Evolutionary conservation across 2,888 invertebrate genomes (phyloP).

Genomic region (Drosophila putrida): DNA sequence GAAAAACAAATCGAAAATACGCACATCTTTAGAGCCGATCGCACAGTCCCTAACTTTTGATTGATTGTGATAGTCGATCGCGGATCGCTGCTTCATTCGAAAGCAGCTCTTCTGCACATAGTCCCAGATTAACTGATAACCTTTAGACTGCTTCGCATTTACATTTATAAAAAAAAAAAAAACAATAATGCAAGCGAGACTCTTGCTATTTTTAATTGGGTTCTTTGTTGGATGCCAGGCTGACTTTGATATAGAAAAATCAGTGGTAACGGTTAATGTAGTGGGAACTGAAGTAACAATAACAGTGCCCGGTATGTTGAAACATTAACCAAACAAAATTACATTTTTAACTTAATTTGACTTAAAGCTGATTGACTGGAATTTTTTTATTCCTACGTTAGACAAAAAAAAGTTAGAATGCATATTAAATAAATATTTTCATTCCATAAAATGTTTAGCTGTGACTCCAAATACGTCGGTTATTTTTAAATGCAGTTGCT

Average conservation of each 20-base stretch:
- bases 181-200: conserved; percentile 1
- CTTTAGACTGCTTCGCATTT: neutral
- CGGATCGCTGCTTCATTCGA: neutral
- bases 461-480: too few relatives aligned
- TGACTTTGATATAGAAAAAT: neutral
- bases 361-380: too few relatives aligned
- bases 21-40: neutral
- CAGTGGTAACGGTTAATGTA: neutral
- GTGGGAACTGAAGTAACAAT: neutral
- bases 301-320: conserved; percentile 7
- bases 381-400: neutral
- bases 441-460: too few relatives aligned
- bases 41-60: neutral
- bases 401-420: too few relatives aligned
- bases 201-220: conserved; percentile 4
- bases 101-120: neutral
- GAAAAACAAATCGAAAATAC: neutral
- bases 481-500: too few relatives aligned
- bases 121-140: conserved; percentile 7
- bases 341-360: too few relatives aligned
- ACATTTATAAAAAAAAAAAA: neutral
- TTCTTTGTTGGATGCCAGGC: neutral
- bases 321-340: neutral
- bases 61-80: neutral
- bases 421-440: too few relatives aligned